Evolutionary conservation across 37 sponge, comb jelly and placozoan species (phyloP), one percentile per base, ranked within the genome.

Genomic region (Ephydatia muelleri): DNA sequence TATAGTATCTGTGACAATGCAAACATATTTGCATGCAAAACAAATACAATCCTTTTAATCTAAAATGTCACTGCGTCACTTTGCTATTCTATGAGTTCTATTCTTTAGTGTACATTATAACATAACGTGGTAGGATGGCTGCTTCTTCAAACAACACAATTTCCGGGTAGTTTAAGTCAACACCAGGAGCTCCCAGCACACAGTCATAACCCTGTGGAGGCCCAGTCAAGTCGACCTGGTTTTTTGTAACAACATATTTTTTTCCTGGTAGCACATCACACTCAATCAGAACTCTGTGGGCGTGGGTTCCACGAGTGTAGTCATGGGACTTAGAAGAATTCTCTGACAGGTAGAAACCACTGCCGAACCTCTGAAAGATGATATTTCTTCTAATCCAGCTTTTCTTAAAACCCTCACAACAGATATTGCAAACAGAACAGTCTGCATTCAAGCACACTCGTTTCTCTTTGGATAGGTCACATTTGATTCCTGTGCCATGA

Each of bases 291-390:
- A 87, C 89, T 36, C 95, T 43, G 70, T 88, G 82, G 28, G 49
- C 77, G n/a, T 64, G 30, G n/a, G 13, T 13, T 19, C 95, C 95
- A 22, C 76, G 84, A 12, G 95, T 94, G 75, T 94, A 94, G 70
- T 91, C 90, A 47, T 94, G 95, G 49, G 89, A 91, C 38, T 91
- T 91, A 19, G 92, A 91, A 13, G 92, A 88, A 66, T 94, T 91
- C 27, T 87, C 87, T 19, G 95, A 89, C 26, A 94, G 49, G 76
- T 94, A 94, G 43, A 94, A 91, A 33, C 89, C 92, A 65, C 73
- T 40, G 36, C 95, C 95, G 75, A 91, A 91, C 21, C 92, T 79
- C 26, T 80, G 86, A 33, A 89, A 91, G 12, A 67, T 31, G 19
- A 91, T 86, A 29, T 94, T 88, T 9, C 65, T 84, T 8, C 85